Percentiles rank a stretch among this genome's conserved stretches.
Evolutionary conservation across 2,888 invertebrate genomes (phyloP).

Genomic region (Alviniconcha strummeri): DNA sequence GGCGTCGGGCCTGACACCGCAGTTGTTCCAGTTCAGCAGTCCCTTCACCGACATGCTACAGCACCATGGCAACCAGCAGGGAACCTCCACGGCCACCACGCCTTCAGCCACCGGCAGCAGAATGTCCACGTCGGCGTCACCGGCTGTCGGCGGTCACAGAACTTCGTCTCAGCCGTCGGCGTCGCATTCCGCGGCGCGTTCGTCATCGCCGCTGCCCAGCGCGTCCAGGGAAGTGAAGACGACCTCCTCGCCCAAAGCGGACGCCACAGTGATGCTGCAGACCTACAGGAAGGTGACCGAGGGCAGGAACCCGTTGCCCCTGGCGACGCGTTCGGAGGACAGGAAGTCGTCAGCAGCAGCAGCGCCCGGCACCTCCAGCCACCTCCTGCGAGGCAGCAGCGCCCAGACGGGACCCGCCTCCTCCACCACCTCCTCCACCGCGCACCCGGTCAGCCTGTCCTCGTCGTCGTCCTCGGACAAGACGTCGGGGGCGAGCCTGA

Average conservation of each 20-base stretch:
- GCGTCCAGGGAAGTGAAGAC: background rate
- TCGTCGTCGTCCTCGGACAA: background rate
- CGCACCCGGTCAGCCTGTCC: background rate
- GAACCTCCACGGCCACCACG: background rate
- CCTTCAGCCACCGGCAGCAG: background rate
- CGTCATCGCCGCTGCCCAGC: background rate
- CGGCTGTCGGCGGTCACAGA: background rate
- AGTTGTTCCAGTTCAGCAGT: constrained; percentile 64
- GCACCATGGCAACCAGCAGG: constrained; percentile 18
- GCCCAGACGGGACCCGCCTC: no score
- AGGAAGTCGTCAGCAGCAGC: background rate
- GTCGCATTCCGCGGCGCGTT: background rate
- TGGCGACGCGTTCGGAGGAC: no score
- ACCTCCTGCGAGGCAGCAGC: no score
- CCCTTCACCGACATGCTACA: constrained; percentile 50
- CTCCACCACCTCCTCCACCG: background rate
- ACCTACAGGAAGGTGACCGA: constrained; percentile 1
- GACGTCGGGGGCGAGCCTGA: background rate
- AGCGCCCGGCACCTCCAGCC: no score
- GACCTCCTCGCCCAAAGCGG: background rate
- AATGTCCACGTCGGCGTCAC: background rate
- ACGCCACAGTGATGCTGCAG: constrained; percentile 1
- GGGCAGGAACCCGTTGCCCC: background rate
- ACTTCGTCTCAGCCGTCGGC: background rate
- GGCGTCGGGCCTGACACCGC: constrained; percentile 20